Evolutionary conservation across 1,140 invertebrate genomes (phyloP), one percentile per base, ranked within the genome.

Genomic region (Drosophila sturtevanti): DNA sequence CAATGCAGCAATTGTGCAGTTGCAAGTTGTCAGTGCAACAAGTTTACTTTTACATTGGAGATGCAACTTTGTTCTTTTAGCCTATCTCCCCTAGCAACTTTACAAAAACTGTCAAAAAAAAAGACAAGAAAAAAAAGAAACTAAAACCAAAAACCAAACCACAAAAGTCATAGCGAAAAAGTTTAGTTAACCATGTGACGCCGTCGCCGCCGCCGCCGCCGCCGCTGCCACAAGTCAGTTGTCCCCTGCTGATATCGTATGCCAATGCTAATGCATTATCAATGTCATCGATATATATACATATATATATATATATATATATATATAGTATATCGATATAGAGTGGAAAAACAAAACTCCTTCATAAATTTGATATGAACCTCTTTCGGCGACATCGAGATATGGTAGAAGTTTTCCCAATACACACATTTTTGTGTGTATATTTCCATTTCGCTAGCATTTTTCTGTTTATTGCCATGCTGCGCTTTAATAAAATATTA

Each of bases 401-500:
- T 48, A 48, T 48, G 41, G 41, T 7, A 18, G 9, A 10, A 48
- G 41, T 48, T 48, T 48, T 48, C 41, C 41, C 41, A 21, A 16
- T 21, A 48, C 18, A 48, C 7, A 9, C 41, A 48, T 48, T 48
- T 48, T 48, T 48, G 18, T 48, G 16, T 48, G 41, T 48, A 10
- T 48, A 10, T 48, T 48, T 21, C 41, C 41, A 48, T 48, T 48
- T 21, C 41, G 16, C 41, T 48, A 21, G 41, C 41, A 48, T 48
- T 74, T 64, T 41, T 16, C 34, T 59, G 70, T 77, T 63, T 69
- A 70, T 74, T 77, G 73, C 67, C 67, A 71, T 77, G 67, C 74
- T 71, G 75, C 67, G 74, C 75, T 78, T 89, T 79, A 87, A 87
- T 87, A 87, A 87, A 89, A 87, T 87, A 87, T 87, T 87, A 87